Base-by-base conservation (phyloP, 2,888 invertebrate species). In the Cheilosia urbana region DNA sequence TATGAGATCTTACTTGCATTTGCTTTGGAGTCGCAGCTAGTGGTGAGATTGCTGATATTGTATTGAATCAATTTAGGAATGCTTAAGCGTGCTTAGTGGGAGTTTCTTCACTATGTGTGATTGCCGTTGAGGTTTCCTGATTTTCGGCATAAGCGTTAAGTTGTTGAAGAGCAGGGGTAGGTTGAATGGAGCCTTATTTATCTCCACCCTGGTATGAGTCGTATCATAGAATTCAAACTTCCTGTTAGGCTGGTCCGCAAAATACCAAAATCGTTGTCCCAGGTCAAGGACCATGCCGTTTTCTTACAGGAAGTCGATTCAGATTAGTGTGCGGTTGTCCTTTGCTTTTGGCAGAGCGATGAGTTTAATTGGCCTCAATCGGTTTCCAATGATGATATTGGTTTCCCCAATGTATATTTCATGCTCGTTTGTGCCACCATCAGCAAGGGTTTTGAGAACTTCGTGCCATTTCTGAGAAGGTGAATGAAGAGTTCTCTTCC, bases 241-340 rank as follows among this genome's bases (percentile, higher is more conserved):
- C 2, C 21, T 21, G 21, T 55, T 30, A 19, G 24, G 37, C 17
- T 49, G 69, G n/a, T 58, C 57, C 3, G 45, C 17, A 15, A 57
- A 69, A 34, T 69, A 71, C 60, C 37, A 58, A 5, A 40, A 24
- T 13, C 49, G 15, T 51, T 58, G 58, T 17, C 58, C 68, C 15
- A 55, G 4, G 40, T 55, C 55, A 17, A 55, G 37, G 15, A 69
- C 57, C 0, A 69, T 19, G 6, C 68, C 55, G 17, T 68, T 57
- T 37, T 73, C 21, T 21, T 21, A 1, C 2, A 21, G 21, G 2
- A 21, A 21, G 21, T 21, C 21, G 21, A 21, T 21, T 21, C 79
- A 68, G 13, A 73, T 66, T 2, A 72, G 27, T 1, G 71, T 78
- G 13, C 71, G 27, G 37, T 75, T 75, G n/a, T 75, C 49, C 0